These are phyloP conservation scores for Myiopsitta monachus DNA, from an alignment of 2,113 vertebrate species.

Conservation along the genomic window DNA sequence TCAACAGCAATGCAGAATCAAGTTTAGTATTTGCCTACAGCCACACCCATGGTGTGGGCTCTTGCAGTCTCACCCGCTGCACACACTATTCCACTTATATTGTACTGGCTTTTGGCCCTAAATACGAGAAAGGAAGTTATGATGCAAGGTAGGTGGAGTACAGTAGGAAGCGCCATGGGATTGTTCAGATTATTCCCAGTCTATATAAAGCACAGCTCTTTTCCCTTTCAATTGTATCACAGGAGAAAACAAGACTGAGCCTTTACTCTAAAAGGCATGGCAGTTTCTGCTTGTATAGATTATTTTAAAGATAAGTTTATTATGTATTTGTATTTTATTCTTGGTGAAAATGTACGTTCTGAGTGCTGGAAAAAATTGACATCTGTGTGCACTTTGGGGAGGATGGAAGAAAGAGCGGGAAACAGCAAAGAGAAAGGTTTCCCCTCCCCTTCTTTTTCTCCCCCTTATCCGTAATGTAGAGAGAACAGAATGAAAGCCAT, in stretches of 20 bases:
- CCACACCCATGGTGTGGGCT: neutral
- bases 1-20: neutral
- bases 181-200: conserved; percentile 28
- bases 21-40: neutral
- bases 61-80: neutral
- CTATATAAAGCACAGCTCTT: conserved; percentile 34
- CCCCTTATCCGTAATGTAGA: neutral
- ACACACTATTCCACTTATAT: neutral
- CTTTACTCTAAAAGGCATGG: neutral
- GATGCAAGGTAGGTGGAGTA: conserved; percentile 58
- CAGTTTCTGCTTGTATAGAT: neutral
- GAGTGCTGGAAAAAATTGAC: too few relatives aligned
- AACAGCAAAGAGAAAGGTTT: neutral
- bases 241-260: conserved; percentile 2
- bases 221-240: conserved; percentile 33
- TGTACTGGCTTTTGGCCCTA: conserved; percentile 52
- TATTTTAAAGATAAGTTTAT: neutral
- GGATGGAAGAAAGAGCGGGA: neutral
- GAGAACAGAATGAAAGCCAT: conserved; percentile 14
- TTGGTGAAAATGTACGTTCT: neutral
- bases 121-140: conserved; percentile 43
- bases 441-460: neutral
- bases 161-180: conserved; percentile 41
- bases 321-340: neutral
- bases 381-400: neutral